Conservation (phyloP, 2,797 vertebrate genomes). For the Poeciliopsis presidionis region DNA sequence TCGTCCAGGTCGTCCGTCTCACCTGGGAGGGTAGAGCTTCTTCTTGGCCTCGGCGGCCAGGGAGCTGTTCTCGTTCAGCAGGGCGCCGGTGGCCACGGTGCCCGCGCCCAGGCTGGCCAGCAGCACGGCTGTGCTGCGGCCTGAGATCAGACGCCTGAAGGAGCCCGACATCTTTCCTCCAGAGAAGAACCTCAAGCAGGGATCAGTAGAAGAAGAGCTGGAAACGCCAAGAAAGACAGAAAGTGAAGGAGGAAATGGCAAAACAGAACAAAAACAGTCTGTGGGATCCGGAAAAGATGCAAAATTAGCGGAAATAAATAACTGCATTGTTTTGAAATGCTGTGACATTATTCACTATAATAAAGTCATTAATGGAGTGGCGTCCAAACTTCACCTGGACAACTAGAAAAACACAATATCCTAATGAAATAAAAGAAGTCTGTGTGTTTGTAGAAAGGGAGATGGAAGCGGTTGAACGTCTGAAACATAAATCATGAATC, state of each 20-base stretch:
- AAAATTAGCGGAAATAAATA: neutral
- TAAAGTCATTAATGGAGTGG: neutral
- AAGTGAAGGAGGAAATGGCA: neutral
- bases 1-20: neutral
- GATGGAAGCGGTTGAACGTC: too few species aligned
- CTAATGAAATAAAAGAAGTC: too few species aligned
- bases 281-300: too few species aligned
- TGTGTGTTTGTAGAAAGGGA: too few species aligned
- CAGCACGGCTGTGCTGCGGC: constrained; percentile 82
- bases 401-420: too few species aligned
- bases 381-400: neutral
- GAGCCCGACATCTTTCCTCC: constrained; percentile 83
- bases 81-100: constrained; percentile 81
- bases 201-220: constrained; percentile 43
- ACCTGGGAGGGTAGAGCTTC: constrained; percentile 91
- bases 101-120: constrained; percentile 85
- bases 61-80: constrained; percentile 78
- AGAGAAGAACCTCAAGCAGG: neutral
- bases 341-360: neutral
- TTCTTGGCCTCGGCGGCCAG: constrained; percentile 73
- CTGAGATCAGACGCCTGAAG: constrained; percentile 85
- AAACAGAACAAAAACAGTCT: neutral
- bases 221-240: neutral
- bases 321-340: neutral
- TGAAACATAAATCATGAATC: too few species aligned